These are phyloP conservation scores for Sialis lutaria DNA, from an alignment of 2,888 invertebrate genomes.

Conservation along the genomic window DNA sequence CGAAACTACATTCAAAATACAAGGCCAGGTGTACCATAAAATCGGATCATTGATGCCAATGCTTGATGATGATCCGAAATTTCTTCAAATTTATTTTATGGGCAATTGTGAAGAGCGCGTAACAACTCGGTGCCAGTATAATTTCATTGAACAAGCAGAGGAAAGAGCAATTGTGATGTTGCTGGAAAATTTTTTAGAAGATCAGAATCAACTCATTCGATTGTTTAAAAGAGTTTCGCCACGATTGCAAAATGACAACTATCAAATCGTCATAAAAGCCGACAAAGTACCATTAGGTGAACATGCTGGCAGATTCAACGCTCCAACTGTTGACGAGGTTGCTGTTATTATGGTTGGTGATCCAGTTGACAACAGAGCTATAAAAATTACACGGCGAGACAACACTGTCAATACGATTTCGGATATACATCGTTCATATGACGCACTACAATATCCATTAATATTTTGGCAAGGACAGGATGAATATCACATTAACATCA, in stretches of 20 bases:
- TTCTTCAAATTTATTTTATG: constrained; percentile 17
- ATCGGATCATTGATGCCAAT: constrained; percentile 15
- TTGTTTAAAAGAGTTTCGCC: constrained; percentile 17
- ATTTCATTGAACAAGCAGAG: constrained; percentile 11
- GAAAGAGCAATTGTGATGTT: constrained; percentile 13
- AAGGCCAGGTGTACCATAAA: constrained; percentile 10
- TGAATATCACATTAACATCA: too few species aligned
- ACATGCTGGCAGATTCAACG: constrained; percentile 19
- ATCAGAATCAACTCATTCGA: constrained; percentile 17
- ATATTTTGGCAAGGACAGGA: too few species aligned
- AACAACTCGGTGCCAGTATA: constrained; percentile 9
- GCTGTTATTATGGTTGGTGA: constrained; percentile 16
- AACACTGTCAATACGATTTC: constrained; percentile 13
- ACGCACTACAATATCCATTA: constrained; percentile 15
- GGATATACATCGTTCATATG: constrained; percentile 14
- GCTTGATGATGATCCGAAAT: constrained; percentile 14
- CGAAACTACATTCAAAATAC: constrained; percentile 9
- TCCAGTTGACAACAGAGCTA: constrained; percentile 10
- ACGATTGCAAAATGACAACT: constrained; percentile 15
- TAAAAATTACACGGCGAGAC: constrained; percentile 13
- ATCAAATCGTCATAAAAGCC: constrained; percentile 15
- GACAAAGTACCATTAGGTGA: constrained; percentile 17
- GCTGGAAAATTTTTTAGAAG: constrained; percentile 14
- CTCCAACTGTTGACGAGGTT: constrained; percentile 16
- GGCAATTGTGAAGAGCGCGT: constrained; percentile 8